Conservation (phyloP, 2,888 invertebrate species). For the Tillus elongatus region DNA sequence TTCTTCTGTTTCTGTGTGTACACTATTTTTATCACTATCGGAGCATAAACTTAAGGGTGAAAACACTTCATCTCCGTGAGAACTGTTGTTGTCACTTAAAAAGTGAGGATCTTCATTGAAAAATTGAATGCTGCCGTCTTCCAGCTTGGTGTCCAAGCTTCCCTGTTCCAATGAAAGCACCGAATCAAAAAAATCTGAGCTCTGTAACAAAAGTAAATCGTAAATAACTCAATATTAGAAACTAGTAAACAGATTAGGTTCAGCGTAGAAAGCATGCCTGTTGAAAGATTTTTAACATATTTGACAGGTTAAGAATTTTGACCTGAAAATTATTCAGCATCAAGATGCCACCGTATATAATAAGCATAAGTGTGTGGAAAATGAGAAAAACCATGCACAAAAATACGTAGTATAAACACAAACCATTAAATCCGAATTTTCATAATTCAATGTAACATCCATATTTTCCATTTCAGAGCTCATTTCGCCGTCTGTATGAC, state of each 20-base stretch:
- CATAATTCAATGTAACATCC: constrained; percentile 33
- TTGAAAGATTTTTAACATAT: too few species aligned
- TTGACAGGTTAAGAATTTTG: too few species aligned
- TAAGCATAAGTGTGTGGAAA: too few species aligned
- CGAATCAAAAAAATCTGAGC: constrained; percentile 56
- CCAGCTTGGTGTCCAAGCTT: constrained; percentile 50
- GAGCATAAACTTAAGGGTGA: constrained; percentile 46
- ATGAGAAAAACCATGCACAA: too few species aligned
- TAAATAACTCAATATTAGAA: too few species aligned
- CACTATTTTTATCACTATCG: constrained; percentile 63
- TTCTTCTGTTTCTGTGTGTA: constrained; percentile 32
- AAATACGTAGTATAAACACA: too few species aligned
- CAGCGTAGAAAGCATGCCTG: constrained; percentile 11
- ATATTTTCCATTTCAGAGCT: constrained; percentile 33
- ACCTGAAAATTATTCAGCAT: too few species aligned
- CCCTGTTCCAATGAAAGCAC: constrained; percentile 57
- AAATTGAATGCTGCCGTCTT: constrained; percentile 38
- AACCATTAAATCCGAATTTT: constrained; percentile 37
- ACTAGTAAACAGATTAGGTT: too few species aligned
- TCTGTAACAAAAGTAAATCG: constrained; percentile 31
- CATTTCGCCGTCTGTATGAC: constrained; percentile 30
- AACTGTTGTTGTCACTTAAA: constrained; percentile 33
- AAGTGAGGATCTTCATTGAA: constrained; percentile 33
- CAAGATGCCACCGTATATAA: too few species aligned
- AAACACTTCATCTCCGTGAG: constrained; percentile 32